Evolutionary conservation across 2,113 vertebrate genomes (phyloP).

Genomic region (Puma concolor): DNA sequence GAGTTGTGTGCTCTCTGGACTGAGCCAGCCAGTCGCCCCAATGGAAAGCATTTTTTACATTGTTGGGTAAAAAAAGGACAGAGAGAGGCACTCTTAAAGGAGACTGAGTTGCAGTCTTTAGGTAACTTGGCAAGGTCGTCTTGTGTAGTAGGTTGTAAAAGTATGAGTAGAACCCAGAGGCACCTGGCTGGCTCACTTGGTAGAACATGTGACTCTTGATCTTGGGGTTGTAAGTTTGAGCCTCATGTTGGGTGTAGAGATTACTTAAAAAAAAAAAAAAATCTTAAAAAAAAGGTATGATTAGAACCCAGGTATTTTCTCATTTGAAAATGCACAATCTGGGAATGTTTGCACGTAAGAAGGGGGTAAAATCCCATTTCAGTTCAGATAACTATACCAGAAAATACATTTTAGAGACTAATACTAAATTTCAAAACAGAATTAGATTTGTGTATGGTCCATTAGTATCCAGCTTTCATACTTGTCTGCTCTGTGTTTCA

Average conservation of each 20-base stretch:
- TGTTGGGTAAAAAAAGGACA: background rate
- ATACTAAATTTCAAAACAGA: slow-evolving; percentile 87
- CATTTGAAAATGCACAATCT: slow-evolving; percentile 18
- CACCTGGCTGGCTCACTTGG: background rate
- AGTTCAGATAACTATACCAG: background rate
- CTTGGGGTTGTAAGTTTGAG: background rate
- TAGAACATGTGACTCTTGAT: background rate
- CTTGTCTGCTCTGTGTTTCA: slow-evolving; percentile 92
- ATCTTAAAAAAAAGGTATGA: background rate
- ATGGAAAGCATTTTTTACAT: background rate
- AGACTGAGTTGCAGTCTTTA: background rate
- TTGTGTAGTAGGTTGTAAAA: background rate
- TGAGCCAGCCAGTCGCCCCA: background rate
- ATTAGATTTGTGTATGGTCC: slow-evolving; percentile 92
- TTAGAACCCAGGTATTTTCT: background rate
- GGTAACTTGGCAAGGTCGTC: background rate
- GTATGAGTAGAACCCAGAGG: background rate
- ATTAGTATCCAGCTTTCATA: slow-evolving; percentile 91
- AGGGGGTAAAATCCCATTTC: background rate
- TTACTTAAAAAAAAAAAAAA: background rate
- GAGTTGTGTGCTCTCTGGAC: background rate
- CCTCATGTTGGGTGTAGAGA: background rate
- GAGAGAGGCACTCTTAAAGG: background rate
- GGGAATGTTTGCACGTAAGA: background rate
- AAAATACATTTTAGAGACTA: background rate